Base-by-base conservation (phyloP, 2,888 invertebrate genomes). In the Chromoteleia sp. region DNA sequence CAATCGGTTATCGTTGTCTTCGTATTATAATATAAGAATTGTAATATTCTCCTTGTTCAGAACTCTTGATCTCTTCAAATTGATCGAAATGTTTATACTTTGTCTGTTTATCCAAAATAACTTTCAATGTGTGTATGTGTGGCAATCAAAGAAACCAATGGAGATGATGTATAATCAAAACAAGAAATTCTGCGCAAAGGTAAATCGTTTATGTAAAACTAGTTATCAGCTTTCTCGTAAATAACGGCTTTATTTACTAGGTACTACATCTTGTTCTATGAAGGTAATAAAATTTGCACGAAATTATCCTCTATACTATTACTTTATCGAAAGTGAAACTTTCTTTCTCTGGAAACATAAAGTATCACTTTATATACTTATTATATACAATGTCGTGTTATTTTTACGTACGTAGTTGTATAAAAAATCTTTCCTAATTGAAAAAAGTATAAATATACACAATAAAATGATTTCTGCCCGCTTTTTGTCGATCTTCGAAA, bases 191-290 rank as follows among this genome's bases (percentile, higher is more conserved):
- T 12, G 12, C 21, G 45, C 25, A 29, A 39, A 12, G 12, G 14
- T 39, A 39, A 14, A 12, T 39, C 39, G 39, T 14, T 39, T 39
- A 39, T 39, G 14, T 39, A 39, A 39, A 39, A 39, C 39, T 5
- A 39, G 29, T 25, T 21, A 50, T 29, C 25, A 25, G 29, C 50
- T 50, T 50, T 50, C 50, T 50, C 50, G 50, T 25, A 50, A 50
- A 29, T 29, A 25, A 14, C 8, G 29, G 14, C 10, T 50, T 50
- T 14, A 25, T 50, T 50, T 50, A 50, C 25, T 29, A 50, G 29
- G 25, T 14, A 29, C n/a, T n/a, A 25, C 29, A 50, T 50, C 29
- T 7, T n/a, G 4, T 10, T 21, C 1, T n/a, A 14, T 14, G 25
- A 50, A 29, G 50, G 7, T 29, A 50, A 50, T 50, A 50, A 50